Conservation (phyloP, 2,888 invertebrate genomes). For the Tenodera sinensis region DNA sequence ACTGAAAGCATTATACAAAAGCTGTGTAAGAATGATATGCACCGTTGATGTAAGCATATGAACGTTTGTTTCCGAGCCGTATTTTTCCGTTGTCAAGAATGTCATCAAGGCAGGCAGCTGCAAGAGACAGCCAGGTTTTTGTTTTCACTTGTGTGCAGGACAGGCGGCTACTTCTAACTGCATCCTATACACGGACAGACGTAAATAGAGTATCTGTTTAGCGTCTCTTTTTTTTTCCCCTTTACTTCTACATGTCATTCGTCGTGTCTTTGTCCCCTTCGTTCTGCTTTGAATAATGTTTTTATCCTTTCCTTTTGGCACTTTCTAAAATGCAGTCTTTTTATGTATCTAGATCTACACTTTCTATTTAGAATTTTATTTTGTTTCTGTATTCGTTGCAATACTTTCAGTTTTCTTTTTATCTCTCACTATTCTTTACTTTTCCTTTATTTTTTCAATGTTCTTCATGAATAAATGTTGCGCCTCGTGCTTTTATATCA, state of each 20-base stretch:
- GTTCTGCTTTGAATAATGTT: not conserved
- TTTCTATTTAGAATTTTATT: not conserved
- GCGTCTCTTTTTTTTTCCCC: not conserved
- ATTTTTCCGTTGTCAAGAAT: not conserved
- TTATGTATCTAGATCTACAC: not conserved
- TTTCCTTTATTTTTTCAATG: not conserved
- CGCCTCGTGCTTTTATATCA: not conserved
- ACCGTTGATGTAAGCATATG: not conserved
- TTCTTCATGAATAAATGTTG: not conserved
- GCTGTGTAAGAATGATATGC: no score
- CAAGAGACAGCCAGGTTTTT: not conserved
- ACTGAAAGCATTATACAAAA: no score
- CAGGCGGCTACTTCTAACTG: not conserved
- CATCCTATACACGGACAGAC: not conserved
- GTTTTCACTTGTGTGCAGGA: not conserved
- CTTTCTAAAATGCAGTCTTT: not conserved
- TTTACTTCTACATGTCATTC: not conserved
- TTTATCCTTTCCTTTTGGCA: not conserved
- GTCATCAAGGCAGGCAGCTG: not conserved
- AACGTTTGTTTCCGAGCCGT: not conserved
- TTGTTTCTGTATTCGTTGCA: not conserved
- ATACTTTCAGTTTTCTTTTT: no score
- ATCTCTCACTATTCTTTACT: not conserved
- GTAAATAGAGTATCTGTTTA: not conserved
- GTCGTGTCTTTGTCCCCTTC: not conserved